Evolutionary conservation across 2,797 vertebrate genomes (phyloP).

Genomic region (Myotis planiceps): DNA sequence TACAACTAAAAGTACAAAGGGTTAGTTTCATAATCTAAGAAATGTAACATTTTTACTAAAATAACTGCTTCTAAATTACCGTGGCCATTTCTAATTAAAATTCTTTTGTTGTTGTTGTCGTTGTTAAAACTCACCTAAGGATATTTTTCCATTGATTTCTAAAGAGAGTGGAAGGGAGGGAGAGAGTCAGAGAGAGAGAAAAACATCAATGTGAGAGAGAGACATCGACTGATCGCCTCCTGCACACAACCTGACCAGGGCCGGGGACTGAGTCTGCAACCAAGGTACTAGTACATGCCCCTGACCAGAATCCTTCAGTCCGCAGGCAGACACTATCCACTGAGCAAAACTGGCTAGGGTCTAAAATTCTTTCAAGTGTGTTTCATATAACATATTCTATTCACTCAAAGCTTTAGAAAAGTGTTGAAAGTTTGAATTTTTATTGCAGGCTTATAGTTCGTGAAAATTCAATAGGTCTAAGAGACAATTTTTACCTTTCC

Average conservation of each 20-base stretch:
- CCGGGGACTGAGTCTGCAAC: too few relatives aligned
- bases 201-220: too few relatives aligned
- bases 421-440: not conserved
- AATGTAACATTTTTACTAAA: not conserved
- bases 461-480: not conserved
- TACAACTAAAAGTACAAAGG: not conserved
- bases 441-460: not conserved
- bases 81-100: constrained; percentile 13
- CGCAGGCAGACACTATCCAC: not conserved
- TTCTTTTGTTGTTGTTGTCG: not conserved
- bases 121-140: too few relatives aligned
- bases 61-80: constrained; percentile 2
- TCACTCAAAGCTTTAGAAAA: constrained; percentile 38
- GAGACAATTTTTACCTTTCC: not conserved
- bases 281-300: too few relatives aligned
- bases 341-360: not conserved
- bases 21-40: constrained; percentile 2
- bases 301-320: not conserved
- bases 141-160: too few relatives aligned
- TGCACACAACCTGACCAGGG: too few relatives aligned
- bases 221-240: too few relatives aligned
- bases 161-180: too few relatives aligned
- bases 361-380: constrained; percentile 16
- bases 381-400: not conserved
- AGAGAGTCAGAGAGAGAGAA: too few relatives aligned